Conservation (phyloP, 2,888 invertebrate species). For the Lymantria dispar region DNA sequence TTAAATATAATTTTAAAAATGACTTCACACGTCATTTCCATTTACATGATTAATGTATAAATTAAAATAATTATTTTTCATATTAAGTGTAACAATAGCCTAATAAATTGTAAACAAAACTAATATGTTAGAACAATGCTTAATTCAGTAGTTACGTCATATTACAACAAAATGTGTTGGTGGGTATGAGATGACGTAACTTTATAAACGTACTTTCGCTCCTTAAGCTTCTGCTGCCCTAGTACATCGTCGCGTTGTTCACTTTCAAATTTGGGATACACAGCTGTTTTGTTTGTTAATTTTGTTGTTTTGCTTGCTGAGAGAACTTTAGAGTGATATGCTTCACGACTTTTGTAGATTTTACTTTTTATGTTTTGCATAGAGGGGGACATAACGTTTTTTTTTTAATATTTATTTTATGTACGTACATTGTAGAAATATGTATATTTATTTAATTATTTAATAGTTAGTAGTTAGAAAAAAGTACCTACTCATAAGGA, state of each 20-base stretch:
- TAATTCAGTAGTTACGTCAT: conserved; percentile 20
- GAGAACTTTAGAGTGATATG: too few relatives aligned
- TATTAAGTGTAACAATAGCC: conserved; percentile 11
- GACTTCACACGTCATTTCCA: background rate
- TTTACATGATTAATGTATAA: background rate
- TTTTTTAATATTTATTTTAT: too few relatives aligned
- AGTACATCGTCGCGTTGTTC: conserved; percentile 52
- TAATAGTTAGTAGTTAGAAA: too few relatives aligned
- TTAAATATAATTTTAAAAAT: background rate
- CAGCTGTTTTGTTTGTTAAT: background rate
- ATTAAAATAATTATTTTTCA: background rate
- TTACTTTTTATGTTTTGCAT: too few relatives aligned
- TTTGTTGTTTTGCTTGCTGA: background rate
- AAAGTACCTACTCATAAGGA: too few relatives aligned
- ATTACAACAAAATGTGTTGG: conserved; percentile 3
- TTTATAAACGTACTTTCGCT: conserved; percentile 18
- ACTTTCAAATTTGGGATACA: conserved; percentile 55
- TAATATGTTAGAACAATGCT: conserved; percentile 3
- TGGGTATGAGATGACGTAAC: conserved; percentile 6
- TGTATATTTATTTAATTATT: too few relatives aligned
- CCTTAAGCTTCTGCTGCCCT: conserved; percentile 46
- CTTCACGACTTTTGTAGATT: too few relatives aligned
- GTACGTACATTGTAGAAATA: too few relatives aligned
- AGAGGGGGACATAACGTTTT: too few relatives aligned
- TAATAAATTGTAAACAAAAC: conserved; percentile 22